Base-by-base conservation (phyloP, 1,140 invertebrate genomes). In the Harpegnathos saltator region DNA sequence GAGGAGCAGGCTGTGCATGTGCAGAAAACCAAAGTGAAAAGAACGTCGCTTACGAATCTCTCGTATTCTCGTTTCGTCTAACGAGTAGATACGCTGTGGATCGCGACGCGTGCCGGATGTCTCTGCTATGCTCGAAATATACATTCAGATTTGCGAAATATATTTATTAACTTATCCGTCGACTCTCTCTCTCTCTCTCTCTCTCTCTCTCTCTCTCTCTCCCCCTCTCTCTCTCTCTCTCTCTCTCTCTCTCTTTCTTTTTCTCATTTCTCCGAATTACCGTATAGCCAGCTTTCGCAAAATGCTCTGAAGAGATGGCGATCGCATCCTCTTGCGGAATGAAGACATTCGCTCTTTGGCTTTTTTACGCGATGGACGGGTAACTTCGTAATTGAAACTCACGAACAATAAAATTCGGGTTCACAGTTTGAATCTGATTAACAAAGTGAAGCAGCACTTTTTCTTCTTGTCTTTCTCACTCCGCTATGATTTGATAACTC, bases 111-210 rank as follows among this genome's bases (percentile, higher is more conserved):
- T 74, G n/a, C n/a, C 56, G 29, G 38, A 14, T 33, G 59, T 75
- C 52, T 50, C 11, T n/a, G n/a, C 63, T 22, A 4, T 3, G 29
- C 24, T 3, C 50, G 11, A 1, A 44, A 33, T 33, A 33, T 33
- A 5, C 29, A 33, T 33, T 5, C 29, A 58, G 74, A 72, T 75
- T 77, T 48, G 44, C 17, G 52, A 74, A 62, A 88, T 58, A 48
- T 11, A 87, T 88, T 88, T 87, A 73, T 88, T 87, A 73, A 85
- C 88, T 88, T 82, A 69, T 33, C 48, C 48, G 19, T 33, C 58
- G 5, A 12, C 12, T 33, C 29, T 33, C 5, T 5, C 29, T 33
- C 29, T 1, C 5, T 33, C 29, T 5, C 29, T 5, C 29, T 33
- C 29, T 5, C 29, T 5, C 29, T 33, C 29, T 33, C 29, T 33